Conservation (phyloP, 1,140 invertebrate genomes). For the Heliconius eleuchia region DNA sequence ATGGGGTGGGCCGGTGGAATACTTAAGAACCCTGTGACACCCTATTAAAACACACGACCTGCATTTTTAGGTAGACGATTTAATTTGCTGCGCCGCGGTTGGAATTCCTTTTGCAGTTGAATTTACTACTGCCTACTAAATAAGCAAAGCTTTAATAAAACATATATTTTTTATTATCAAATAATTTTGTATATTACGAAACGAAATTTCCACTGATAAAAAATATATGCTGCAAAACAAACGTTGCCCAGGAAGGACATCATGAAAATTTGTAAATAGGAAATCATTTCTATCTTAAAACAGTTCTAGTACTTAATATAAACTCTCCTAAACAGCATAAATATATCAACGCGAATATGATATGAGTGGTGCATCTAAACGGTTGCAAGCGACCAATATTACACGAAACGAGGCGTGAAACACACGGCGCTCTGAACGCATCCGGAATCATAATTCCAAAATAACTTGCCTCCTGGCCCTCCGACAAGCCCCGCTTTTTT, state of each 20-base stretch:
- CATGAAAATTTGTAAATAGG: background rate
- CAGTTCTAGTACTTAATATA: background rate
- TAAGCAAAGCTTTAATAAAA: background rate
- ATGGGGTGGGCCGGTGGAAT: constrained; percentile 76
- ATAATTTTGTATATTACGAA: background rate
- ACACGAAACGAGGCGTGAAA: constrained; percentile 78
- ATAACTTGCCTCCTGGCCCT: constrained; percentile 72
- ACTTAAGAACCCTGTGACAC: constrained; percentile 80
- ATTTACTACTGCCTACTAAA: background rate
- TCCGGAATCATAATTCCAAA: constrained; percentile 81
- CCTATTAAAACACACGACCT: constrained; percentile 79
- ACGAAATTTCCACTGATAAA: too few species aligned
- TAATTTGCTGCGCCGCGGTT: constrained; percentile 55
- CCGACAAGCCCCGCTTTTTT: constrained; percentile 67
- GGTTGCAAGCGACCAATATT: constrained; percentile 72
- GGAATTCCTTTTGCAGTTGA: constrained; percentile 5
- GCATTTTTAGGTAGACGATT: constrained; percentile 65
- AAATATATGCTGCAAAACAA: too few species aligned
- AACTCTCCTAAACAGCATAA: constrained; percentile 40
- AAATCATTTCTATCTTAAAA: background rate
- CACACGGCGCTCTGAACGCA: constrained; percentile 73
- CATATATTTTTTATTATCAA: background rate
- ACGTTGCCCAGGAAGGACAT: background rate
- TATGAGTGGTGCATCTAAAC: constrained; percentile 63
- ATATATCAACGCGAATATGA: constrained; percentile 61